A percentile compares a stretch with the other conserved stretches of the same genome.
These are phyloP conservation scores for Poeciliopsis turrubarensis DNA, from an alignment of 2,113 vertebrate species.

Conservation along the genomic window DNA sequence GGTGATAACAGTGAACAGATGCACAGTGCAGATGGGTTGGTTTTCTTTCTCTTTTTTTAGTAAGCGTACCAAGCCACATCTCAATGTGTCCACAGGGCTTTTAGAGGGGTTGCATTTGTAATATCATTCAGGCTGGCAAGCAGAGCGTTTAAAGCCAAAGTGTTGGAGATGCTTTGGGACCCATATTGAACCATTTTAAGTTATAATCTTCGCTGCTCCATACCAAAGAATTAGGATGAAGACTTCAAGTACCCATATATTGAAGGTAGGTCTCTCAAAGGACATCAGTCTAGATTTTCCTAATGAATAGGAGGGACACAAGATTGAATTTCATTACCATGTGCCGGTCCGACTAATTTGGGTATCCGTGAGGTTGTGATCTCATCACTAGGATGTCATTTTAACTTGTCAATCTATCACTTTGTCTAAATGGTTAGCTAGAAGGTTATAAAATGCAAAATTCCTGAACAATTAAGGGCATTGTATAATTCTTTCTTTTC, in stretches of 20 bases:
- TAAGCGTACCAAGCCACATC: conserved; percentile 49
- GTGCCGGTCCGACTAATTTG: conserved; percentile 40
- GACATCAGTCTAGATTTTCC: conserved; percentile 30
- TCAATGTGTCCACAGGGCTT: conserved; percentile 46
- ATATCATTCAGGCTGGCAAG: conserved; percentile 38
- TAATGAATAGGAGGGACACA: conserved; percentile 28
- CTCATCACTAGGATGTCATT: conserved; percentile 27
- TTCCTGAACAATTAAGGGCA: background rate
- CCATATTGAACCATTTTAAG: conserved; percentile 14
- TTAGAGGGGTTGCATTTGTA: conserved; percentile 45
- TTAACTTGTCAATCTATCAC: conserved; percentile 23
- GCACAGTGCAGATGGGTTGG: conserved; percentile 69
- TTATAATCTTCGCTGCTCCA: conserved; percentile 1
- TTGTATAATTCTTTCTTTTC: background rate
- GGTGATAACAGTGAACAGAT: conserved; percentile 65
- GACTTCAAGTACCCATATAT: conserved; percentile 16
- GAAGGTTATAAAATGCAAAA: conserved; percentile 11
- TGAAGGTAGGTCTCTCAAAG: conserved; percentile 5
- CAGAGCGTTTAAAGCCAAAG: conserved; percentile 9
- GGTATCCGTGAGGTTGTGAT: conserved; percentile 23
- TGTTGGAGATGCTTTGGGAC: conserved; percentile 23
- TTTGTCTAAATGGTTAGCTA: background rate
- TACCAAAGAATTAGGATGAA: conserved; percentile 19
- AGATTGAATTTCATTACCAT: conserved; percentile 37
- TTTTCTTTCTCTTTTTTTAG: conserved; percentile 52